These are phyloP conservation scores for Tortricodes alternella DNA, from an alignment of 2,888 invertebrate species.

Conservation along the genomic window DNA sequence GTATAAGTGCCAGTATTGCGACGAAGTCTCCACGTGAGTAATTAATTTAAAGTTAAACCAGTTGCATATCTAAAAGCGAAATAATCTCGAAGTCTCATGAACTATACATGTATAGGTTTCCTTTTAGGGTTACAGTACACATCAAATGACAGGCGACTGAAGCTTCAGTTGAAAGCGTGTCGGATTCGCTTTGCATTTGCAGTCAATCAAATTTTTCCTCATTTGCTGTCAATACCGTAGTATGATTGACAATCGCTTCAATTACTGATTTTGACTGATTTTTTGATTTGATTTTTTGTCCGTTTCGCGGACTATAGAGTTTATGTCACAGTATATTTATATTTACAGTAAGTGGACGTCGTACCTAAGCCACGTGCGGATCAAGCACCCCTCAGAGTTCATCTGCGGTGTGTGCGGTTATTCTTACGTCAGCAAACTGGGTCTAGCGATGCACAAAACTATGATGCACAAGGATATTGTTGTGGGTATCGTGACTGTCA, in stretches of 20 bases:
- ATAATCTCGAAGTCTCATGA: too few species aligned
- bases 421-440: conserved; percentile 72
- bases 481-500: conserved; percentile 40
- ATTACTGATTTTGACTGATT: too few species aligned
- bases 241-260: too few species aligned
- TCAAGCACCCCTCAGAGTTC: conserved; percentile 74
- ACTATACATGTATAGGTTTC: too few species aligned
- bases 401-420: conserved; percentile 73
- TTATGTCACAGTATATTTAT: not conserved
- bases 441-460: conserved; percentile 68
- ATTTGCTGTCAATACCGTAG: too few species aligned
- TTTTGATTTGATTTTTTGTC: too few species aligned
- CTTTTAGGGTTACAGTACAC: too few species aligned
- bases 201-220: too few species aligned
- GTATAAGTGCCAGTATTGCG: conserved; percentile 72
- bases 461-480: conserved; percentile 71
- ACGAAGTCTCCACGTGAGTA: conserved; percentile 71
- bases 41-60: not conserved
- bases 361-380: conserved; percentile 71
- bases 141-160: too few species aligned
- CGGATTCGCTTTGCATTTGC: too few species aligned
- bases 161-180: too few species aligned
- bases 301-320: too few species aligned
- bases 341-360: conserved; percentile 68
- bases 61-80: not conserved